phyloP scores from a whole-genome alignment of 2,888 invertebrate species.

The Thysanoteuthis rhombus region DNA sequence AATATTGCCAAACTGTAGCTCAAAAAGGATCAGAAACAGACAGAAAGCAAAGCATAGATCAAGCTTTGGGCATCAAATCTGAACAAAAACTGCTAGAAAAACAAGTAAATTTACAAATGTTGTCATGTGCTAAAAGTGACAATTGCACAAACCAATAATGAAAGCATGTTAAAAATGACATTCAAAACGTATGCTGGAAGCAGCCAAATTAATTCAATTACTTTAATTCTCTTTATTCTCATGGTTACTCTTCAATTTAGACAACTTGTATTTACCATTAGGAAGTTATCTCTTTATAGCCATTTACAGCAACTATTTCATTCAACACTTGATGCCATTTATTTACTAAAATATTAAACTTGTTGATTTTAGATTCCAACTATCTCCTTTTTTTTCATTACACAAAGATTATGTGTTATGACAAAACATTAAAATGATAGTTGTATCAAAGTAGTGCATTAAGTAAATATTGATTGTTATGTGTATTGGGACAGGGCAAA shows the following conservation, averaged over 20 bases:
- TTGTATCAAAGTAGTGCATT: neutral
- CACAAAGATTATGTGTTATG: neutral
- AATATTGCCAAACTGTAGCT: neutral
- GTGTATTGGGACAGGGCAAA: neutral
- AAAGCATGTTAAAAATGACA: neutral
- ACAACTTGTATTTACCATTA: neutral
- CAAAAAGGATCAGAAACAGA: neutral
- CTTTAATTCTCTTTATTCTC: neutral
- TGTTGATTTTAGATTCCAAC: neutral
- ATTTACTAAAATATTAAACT: neutral
- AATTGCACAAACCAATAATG: neutral
- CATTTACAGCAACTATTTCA: neutral
- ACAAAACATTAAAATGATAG: neutral
- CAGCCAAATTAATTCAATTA: neutral
- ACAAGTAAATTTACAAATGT: neutral
- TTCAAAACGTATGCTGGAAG: neutral
- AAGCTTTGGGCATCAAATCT: neutral
- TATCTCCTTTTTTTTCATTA: neutral
- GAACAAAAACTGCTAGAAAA: neutral
- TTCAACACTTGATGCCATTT: neutral
- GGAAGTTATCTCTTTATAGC: neutral
- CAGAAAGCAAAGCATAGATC: neutral
- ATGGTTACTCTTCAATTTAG: neutral
- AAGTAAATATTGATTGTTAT: neutral
- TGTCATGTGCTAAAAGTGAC: neutral